Conservation (phyloP, 2,113 vertebrate genomes). For the Bufo bufo region DNA sequence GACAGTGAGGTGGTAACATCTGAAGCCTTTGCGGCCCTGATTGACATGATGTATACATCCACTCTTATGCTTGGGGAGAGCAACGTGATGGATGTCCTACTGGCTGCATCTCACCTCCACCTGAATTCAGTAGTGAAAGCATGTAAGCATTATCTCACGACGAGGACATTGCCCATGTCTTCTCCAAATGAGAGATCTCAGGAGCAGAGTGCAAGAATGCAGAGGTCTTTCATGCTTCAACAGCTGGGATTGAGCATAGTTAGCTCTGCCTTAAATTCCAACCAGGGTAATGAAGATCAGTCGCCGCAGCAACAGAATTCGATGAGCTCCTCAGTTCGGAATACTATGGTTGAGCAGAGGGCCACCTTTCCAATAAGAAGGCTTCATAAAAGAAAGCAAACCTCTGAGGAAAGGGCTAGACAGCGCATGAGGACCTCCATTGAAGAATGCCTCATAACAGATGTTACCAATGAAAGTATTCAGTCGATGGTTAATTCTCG, state of each 20-base stretch:
- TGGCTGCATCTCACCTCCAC: constrained; percentile 95
- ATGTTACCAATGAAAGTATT: constrained; percentile 66
- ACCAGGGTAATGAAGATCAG: constrained; percentile 69
- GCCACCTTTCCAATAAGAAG: constrained; percentile 84
- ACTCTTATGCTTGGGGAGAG: constrained; percentile 96
- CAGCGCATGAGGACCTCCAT: constrained; percentile 79
- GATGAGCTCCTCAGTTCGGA: constrained; percentile 69
- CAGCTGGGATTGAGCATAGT: constrained; percentile 94
- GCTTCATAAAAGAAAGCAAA: constrained; percentile 91
- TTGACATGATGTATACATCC: constrained; percentile 99
- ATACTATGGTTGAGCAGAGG: constrained; percentile 78
- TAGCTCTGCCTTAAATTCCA: constrained; percentile 84
- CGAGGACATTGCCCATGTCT: constrained; percentile 90
- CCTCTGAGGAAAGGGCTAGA: constrained; percentile 83
- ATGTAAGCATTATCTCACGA: constrained; percentile 97
- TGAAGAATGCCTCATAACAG: constrained; percentile 73
- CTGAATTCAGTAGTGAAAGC: constrained; percentile 96
- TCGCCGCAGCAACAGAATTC: constrained; percentile 60
- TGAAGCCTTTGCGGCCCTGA: constrained; percentile 92
- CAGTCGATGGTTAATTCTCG: constrained; percentile 69
- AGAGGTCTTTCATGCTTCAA: constrained; percentile 94
- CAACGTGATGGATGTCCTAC: constrained; percentile 95
- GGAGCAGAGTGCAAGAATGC: constrained; percentile 84
- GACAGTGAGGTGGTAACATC: constrained; percentile 96
- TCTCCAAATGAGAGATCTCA: constrained; percentile 78